Base-by-base conservation (phyloP, 2,113 vertebrate species). In the Pheucticus melanocephalus region DNA sequence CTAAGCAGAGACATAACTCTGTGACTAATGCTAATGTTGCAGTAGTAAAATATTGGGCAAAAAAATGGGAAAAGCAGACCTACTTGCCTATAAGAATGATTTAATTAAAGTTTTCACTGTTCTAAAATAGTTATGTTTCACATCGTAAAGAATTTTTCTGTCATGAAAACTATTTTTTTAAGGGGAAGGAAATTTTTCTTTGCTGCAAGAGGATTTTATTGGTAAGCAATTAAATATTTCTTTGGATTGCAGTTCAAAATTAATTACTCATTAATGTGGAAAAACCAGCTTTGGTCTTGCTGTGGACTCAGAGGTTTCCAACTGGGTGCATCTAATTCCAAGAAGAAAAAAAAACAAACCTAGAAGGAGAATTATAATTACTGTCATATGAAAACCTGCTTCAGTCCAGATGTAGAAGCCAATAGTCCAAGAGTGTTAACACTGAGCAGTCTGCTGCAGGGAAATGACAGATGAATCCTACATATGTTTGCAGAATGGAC, bases 21-120 rank as follows among this genome's bases (percentile, higher is more conserved):
- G 42, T 91, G 87, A 94, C 78, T 91, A 95, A 94, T 80, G 75
- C 56, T 93, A 75, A 90, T 82, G 71, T 85, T 94, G 94, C 50
- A 77, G 63, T 61, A 90, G 78, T 95, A 86, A 97, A 95, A 92
- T 71, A 88, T 4, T 83, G 59, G 59, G 70, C 27, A 93, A 94
- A 94, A 92, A 96, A 90, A 94, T 92, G 92, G 71, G 79, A 97
- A 96, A 96, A 95, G 47, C 92, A 96, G 93, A 86, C 75, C 60
- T 42, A 40, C 75, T 87, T 76, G 59, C 81, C 65, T 45, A 1
- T 70, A 86, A 95, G 93, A 92, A 90, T 93, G 64, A 95, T 94
- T 97, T 96, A 96, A 96, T 97, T 96, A 50, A 94, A 95, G 82
- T 95, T 96, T 96, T 87, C 85, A 66, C 87, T 94, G 51, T 78